Conservation (phyloP, 2,113 vertebrate species). For the Engystomops pustulosus region DNA sequence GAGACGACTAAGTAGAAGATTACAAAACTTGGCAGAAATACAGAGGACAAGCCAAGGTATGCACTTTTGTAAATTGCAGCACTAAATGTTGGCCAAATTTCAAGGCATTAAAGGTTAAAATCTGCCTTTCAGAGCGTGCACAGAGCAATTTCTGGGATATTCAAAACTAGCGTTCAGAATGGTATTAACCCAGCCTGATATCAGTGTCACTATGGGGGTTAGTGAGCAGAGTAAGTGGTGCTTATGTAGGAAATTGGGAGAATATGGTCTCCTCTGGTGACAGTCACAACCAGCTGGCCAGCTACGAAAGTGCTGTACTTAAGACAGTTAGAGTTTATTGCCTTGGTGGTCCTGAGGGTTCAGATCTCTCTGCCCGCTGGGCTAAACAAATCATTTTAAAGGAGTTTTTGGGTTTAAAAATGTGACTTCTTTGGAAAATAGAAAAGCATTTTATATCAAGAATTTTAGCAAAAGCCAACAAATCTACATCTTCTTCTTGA, state of each 20-base stretch:
- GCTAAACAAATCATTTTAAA: not conserved
- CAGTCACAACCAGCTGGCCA: constrained; percentile 1
- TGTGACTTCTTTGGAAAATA: not conserved
- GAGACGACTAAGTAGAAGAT: constrained; percentile 31
- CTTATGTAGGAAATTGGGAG: not conserved
- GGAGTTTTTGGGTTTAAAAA: not conserved
- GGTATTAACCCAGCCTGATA: not conserved
- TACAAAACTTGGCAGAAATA: constrained; percentile 49
- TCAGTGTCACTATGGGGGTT: constrained; percentile 4
- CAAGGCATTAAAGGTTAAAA: constrained; percentile 58
- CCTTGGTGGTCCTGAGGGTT: not conserved
- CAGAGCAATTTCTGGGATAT: constrained; percentile 26
- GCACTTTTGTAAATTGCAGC: constrained; percentile 57
- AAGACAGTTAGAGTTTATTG: not conserved
- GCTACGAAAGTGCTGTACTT: not conserved
- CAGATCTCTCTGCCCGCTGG: not conserved
- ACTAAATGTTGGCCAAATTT: constrained; percentile 41
- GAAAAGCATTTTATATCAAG: not conserved
- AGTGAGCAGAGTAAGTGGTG: not conserved
- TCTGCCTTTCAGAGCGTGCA: constrained; percentile 53
- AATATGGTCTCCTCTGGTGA: not conserved
- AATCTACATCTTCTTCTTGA: too few relatives aligned
- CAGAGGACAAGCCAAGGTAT: constrained; percentile 58
- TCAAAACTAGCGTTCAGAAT: not conserved
- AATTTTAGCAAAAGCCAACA: too few relatives aligned